Base-by-base conservation (phyloP, 1,140 invertebrate genomes). In the Papilio dardanus region DNA sequence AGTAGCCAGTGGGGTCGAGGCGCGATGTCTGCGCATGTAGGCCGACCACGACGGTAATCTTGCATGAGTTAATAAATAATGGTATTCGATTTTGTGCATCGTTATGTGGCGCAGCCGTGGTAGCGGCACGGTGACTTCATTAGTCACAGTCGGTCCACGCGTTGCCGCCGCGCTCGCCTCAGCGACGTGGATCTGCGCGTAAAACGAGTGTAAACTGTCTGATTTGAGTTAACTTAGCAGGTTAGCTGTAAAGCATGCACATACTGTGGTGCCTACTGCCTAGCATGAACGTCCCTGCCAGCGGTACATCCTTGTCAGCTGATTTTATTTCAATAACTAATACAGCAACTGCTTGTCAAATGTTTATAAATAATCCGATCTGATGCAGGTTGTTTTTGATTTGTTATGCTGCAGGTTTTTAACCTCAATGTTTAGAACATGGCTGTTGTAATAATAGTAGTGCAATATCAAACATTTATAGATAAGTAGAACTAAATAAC, bases 71-170 rank as follows among this genome's bases (percentile, higher is more conserved):
- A 92, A 92, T 93, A 91, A 90, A 83, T 90, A 91, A 92, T 91
- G 86, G 82, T 83, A 87, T 92, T 93, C 86, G 89, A 92, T 93
- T 86, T 91, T 88, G 88, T 92, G 92, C 90, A 91, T 86, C 82
- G 85, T 86, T 81, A 85, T 83, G 84, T 80, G 82, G 85, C 86
- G 88, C 89, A 87, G 88, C 75, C 84, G 86, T 88, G 82, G 81
- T 84, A 76, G 78, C 79, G 74, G 76, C 62, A 79, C 80, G 74
- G 83, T 42, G 68, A 79, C 78, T 73, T 75, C 67, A 85, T 86
- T 86, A 88, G 85, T 88, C 84, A 84, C 80, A 78, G 77, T 71
- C 73, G 76, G 76, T 82, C 76, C 78, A 80, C 78, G 77, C 81
- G 79, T 74, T 76, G 76, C 74, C 74, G 77, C 50, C 30, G 46